These are phyloP conservation scores for Nowickia ferox DNA, from an alignment of 2,888 invertebrate species.

Conservation along the genomic window DNA sequence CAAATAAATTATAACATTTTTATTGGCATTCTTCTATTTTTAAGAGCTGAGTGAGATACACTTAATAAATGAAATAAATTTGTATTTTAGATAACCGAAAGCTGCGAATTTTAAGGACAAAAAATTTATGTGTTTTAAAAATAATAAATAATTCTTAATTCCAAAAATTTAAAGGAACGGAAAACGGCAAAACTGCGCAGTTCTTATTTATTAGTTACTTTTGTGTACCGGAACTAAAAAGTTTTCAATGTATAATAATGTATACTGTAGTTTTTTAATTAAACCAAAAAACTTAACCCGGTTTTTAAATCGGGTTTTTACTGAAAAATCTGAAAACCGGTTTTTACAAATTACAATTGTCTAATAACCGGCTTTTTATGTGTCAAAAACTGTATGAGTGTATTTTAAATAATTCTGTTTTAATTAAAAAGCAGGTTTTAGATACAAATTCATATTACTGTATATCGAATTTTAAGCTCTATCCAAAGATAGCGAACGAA, in stretches of 20 bases:
- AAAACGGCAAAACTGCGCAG: no score
- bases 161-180: no score
- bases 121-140: no score
- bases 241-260: no score
- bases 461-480: neutral
- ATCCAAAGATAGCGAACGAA: neutral
- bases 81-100: neutral
- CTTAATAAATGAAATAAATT: neutral
- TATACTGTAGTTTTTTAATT: no score
- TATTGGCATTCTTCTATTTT: neutral
- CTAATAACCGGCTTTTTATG: neutral
- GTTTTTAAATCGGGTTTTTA: no score
- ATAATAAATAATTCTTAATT: no score
- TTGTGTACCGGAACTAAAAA: no score
- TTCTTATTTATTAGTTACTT: no score
- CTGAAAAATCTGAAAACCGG: no score
- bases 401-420: neutral
- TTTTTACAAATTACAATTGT: neutral
- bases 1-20: conserved; percentile 34
- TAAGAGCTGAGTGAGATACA: neutral
- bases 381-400: neutral
- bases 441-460: neutral
- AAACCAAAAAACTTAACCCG: no score
- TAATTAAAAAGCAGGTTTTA: neutral
- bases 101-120: neutral